Evolutionary conservation across 2,888 invertebrate species (phyloP).

Genomic region (Oligia latruncula): DNA sequence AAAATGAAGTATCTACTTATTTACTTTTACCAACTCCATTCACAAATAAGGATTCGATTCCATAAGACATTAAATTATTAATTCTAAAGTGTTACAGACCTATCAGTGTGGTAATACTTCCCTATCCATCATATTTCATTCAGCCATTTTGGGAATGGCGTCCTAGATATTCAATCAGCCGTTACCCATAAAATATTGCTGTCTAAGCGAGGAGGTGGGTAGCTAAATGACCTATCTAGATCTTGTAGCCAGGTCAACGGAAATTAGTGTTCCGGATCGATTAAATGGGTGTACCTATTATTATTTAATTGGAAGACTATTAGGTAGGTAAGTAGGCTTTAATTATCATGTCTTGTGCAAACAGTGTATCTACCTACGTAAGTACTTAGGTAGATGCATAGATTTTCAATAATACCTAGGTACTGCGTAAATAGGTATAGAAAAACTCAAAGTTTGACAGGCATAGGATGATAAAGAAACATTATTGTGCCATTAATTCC

Average conservation of each 20-base stretch:
- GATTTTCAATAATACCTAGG: neutral
- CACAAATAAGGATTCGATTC: neutral
- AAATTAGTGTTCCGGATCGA: constrained; percentile 34
- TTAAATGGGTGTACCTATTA: constrained; percentile 11
- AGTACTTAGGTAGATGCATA: neutral
- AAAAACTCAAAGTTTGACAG: neutral
- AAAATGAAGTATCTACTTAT: neutral
- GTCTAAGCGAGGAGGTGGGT: constrained; percentile 41
- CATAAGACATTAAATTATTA: neutral
- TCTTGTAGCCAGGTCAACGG: constrained; percentile 48
- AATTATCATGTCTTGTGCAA: neutral
- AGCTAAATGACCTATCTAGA: constrained; percentile 42
- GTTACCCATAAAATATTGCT: constrained; percentile 49
- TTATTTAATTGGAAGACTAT: constrained; percentile 52
- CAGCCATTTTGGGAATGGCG: constrained; percentile 29
- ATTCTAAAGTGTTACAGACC: neutral
- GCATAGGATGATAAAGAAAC: neutral
- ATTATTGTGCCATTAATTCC: neutral
- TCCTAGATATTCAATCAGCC: constrained; percentile 21
- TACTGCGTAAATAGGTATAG: neutral
- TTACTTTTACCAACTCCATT: neutral
- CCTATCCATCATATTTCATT: constrained; percentile 1
- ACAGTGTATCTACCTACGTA: neutral
- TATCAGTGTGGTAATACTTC: constrained; percentile 1
- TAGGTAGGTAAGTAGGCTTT: constrained; percentile 3